A percentile compares a stretch with the other conserved stretches of the same genome.
Conservation (phyloP, 1,140 invertebrate species). For the Harpegnathos saltator region DNA sequence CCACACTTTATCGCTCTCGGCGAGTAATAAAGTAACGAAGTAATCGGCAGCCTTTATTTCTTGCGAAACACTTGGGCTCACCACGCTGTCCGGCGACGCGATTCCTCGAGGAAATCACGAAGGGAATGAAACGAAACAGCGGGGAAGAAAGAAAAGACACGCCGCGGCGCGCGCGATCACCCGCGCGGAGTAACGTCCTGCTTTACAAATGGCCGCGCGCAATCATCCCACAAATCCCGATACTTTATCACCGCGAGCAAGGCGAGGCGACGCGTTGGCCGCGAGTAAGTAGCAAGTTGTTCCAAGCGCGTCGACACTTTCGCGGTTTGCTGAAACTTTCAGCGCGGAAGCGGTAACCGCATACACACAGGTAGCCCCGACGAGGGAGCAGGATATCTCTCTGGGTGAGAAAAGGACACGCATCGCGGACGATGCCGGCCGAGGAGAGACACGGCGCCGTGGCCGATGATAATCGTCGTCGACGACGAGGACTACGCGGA, state of each 20-base stretch:
- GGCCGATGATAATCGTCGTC: conserved; percentile 43
- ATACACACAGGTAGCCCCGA: conserved; percentile 6
- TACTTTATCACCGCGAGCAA: conserved; percentile 41
- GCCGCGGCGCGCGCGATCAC: conserved; percentile 13
- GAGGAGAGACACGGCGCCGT: too few relatives aligned
- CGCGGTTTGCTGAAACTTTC: conserved; percentile 36
- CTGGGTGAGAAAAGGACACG: conserved; percentile 23
- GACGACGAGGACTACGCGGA: conserved; percentile 42
- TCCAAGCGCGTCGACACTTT: conserved; percentile 23
- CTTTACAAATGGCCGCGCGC: conserved; percentile 39
- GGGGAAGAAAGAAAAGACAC: neutral
- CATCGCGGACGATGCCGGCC: too few relatives aligned
- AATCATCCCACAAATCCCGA: conserved; percentile 50
- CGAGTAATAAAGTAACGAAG: too few relatives aligned
- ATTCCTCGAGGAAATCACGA: too few relatives aligned
- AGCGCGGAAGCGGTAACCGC: too few relatives aligned
- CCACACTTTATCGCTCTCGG: too few relatives aligned
- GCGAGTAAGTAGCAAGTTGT: conserved; percentile 55
- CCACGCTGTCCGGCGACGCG: too few relatives aligned
- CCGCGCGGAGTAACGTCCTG: conserved; percentile 2
- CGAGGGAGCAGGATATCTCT: neutral
- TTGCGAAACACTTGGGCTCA: too few relatives aligned
- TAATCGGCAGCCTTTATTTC: too few relatives aligned
- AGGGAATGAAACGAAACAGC: neutral
- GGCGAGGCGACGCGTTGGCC: neutral